phyloP scores from a whole-genome alignment of 2,113 vertebrate species.

The Apaloderma vittatum region DNA sequence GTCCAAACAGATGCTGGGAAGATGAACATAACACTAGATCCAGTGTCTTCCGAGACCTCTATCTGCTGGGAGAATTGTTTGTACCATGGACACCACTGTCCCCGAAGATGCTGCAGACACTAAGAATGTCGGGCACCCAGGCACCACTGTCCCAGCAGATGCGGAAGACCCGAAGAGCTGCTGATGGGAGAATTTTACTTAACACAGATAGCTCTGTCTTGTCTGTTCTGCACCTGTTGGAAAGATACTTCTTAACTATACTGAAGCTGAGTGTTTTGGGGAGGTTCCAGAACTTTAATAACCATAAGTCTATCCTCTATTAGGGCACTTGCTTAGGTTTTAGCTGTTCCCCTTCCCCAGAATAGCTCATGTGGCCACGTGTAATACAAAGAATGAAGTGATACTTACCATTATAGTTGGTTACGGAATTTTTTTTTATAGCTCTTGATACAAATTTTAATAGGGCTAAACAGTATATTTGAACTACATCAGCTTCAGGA shows the following conservation, averaged over 20 bases:
- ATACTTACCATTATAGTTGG: not conserved
- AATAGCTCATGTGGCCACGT: not conserved
- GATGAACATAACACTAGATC: constrained; percentile 55
- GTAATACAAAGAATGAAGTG: not conserved
- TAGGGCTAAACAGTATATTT: not conserved
- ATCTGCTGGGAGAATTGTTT: constrained; percentile 57
- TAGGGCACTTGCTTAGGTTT: not conserved
- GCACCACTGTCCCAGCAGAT: constrained; percentile 66
- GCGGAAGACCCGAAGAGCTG: constrained; percentile 49
- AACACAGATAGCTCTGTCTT: constrained; percentile 65
- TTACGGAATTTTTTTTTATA: not conserved
- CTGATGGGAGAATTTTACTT: not conserved
- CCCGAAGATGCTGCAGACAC: constrained; percentile 24
- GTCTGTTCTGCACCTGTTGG: not conserved
- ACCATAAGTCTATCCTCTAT: not conserved
- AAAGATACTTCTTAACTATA: not conserved
- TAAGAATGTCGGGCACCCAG: constrained; percentile 61
- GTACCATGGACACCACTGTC: constrained; percentile 79
- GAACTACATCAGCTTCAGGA: not conserved
- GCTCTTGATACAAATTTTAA: not conserved
- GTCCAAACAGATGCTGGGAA: constrained; percentile 25
- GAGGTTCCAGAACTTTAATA: not conserved
- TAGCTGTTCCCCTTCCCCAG: not conserved
- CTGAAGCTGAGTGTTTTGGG: not conserved
- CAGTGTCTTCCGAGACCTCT: constrained; percentile 43